Base-by-base conservation (phyloP, 1,140 invertebrate genomes). In the Ericerus pela region DNA sequence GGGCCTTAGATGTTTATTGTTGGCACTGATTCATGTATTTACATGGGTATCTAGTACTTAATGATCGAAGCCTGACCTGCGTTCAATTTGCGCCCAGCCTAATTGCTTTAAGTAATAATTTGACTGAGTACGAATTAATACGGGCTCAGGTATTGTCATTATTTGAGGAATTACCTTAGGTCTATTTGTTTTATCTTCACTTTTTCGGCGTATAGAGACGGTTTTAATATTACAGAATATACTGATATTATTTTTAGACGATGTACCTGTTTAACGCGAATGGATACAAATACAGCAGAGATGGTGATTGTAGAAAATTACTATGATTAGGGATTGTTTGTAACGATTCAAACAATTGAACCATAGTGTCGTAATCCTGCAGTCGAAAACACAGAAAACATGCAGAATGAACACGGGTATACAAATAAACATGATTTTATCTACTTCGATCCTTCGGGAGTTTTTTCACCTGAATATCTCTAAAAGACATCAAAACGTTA, bases 301-400 rank as follows among this genome's bases (percentile, higher is more conserved):
- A 85, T 12, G 87, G 82, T 41, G 89, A 90, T 62, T 88, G 85
- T 16, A 89, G 80, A 66, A 92, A 88, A 68, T 88, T 63, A 63
- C 86, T 87, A 54, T 87, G 83, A 66, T 88, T 91, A 54, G 91
- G 90, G 61, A 98, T 79, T n/a, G 86, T 85, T 66, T 85, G 83
- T 27, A 99, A 73, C 72, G 97, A 94, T 65, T 96, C 91, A 0
- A 99, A 91, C 36, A 99, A 74, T 64, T 90, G 85, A 16, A 99
- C 95, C 86, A 99, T 99, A 2, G 92, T 86, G 72, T 98, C 89
- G 66, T 99, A 99, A 68, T 96, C 94, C 77, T 87, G 69, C 51
- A 69, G 69, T 60, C 51, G 53, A 54, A 54, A 22, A 51, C 10
- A 43, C 14, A 10, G 14, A 43, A 53, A 16, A 18, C 30, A 2